phyloP scores from a whole-genome alignment of 2,888 invertebrate genomes.

The Dicyrtomina minuta region DNA sequence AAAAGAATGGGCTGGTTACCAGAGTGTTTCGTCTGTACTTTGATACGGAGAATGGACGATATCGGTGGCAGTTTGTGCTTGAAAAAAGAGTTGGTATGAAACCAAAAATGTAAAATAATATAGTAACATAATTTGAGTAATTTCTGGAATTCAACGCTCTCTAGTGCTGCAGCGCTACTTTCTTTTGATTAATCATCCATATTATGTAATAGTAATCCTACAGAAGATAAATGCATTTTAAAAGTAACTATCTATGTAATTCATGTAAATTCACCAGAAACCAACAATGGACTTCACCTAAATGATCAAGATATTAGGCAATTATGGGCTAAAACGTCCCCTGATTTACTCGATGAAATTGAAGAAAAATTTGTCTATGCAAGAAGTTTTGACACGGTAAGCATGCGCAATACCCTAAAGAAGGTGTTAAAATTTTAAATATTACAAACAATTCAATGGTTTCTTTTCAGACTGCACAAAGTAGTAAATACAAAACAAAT shows the following conservation, averaged over 20 bases:
- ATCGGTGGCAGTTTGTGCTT: conserved; percentile 22
- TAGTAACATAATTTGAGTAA: too few species aligned
- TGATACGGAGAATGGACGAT: neutral
- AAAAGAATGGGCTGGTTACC: conserved; percentile 10
- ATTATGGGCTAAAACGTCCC: conserved; percentile 7
- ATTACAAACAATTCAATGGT: neutral
- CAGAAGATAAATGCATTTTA: too few species aligned
- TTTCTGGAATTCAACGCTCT: too few species aligned
- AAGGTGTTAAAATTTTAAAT: neutral
- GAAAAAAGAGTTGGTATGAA: conserved; percentile 19
- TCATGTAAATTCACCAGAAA: neutral
- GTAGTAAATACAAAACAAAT: conserved; percentile 23
- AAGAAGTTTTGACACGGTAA: conserved; percentile 32
- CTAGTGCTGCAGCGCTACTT: too few species aligned
- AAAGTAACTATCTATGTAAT: neutral
- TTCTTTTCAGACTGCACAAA: conserved; percentile 17
- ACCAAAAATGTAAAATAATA: neutral
- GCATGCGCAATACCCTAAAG: too few species aligned
- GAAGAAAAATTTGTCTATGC: conserved; percentile 5
- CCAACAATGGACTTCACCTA: neutral
- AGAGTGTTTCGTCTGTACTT: conserved; percentile 19
- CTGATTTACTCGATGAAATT: neutral
- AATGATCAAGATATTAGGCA: conserved; percentile 16
- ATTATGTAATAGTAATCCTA: too few species aligned
- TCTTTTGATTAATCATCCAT: too few species aligned